Percentiles rank a stretch among this genome's conserved stretches.
These are phyloP conservation scores for Hepsetus odoe DNA, from an alignment of 2,113 vertebrate genomes.

Conservation along the genomic window DNA sequence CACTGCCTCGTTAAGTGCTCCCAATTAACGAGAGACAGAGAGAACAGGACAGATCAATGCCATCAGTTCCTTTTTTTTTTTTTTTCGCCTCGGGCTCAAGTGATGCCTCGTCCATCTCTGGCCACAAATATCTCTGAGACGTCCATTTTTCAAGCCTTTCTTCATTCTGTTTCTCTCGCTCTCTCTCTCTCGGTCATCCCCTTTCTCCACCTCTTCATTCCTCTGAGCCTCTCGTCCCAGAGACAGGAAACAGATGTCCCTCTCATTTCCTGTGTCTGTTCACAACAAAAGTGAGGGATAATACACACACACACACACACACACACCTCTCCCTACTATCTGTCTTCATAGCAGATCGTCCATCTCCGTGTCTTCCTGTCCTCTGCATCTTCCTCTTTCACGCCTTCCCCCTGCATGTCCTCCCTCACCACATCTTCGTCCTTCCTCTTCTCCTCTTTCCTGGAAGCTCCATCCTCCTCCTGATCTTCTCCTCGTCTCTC, in stretches of 20 bases:
- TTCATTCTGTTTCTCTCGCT: not conserved
- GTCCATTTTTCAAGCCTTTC: not conserved
- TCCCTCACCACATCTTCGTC: too few species aligned
- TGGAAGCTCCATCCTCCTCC: too few species aligned
- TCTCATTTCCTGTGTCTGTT: conserved; percentile 45
- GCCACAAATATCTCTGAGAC: not conserved
- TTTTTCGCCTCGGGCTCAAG: not conserved
- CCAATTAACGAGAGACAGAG: too few species aligned
- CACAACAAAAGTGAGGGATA: not conserved
- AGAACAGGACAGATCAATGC: too few species aligned
- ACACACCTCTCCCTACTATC: not conserved
- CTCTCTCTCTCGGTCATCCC: not conserved
- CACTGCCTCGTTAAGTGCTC: too few species aligned
- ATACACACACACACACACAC: not conserved
- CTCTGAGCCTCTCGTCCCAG: not conserved
- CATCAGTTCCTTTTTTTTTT: too few species aligned
- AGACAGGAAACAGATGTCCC: conserved; percentile 48
- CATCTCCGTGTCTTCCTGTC: too few species aligned
- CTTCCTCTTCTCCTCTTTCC: too few species aligned
- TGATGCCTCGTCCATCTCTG: not conserved
- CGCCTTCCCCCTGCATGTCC: too few species aligned
- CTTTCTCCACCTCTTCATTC: not conserved
- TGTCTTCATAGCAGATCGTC: too few species aligned
- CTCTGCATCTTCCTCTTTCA: too few species aligned
- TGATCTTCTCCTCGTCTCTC: too few species aligned